Base-by-base conservation (phyloP, 2,797 vertebrate genomes). In the Craterocephalus amniculus region DNA sequence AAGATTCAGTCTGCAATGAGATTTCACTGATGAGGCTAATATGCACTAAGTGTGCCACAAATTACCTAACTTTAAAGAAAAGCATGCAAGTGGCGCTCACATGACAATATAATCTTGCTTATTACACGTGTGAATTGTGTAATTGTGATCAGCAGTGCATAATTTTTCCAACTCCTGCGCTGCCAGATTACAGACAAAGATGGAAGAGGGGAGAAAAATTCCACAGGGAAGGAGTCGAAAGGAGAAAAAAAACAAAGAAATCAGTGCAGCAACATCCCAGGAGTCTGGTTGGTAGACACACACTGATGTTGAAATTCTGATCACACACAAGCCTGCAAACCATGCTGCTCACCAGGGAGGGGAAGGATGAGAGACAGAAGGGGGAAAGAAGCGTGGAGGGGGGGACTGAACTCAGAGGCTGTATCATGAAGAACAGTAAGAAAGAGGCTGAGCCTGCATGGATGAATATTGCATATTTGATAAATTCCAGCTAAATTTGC, bases 291-390 rank as follows among this genome's bases (percentile, higher is more conserved):
- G 67, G 66, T 48, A 80, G 66, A 84, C 83, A 81, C 82, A 85
- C 76, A 75, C 72, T 60, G 78, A 71, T 87, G 87, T 92, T 93
- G 69, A 91, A 89, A 93, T 92, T 91, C 88, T 86, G 81, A 88
- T 90, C 88, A 91, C 89, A 91, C 75, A 73, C 80, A 66, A n/a
- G 75, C 69, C 80, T 82, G 75, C 71, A 81, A 85, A 85, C 80
- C 71, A 63, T 57, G 80, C 45, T 72, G 76, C 70, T 84, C 74
- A 74, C 67, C 55, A 58, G 64, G 56, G 76, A 72, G 40, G 60
- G 56, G 67, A 68, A 49, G 59, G 78, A 78, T n/a, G 75, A 38
- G 22, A 4, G 29, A 9, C n/a, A 6, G 24, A n/a, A 43, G 22
- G 56, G 14, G 63, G 24, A 34, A 4, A 38, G 55, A n/a, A n/a